Percentiles rank a stretch among this genome's conserved stretches.
These are phyloP conservation scores for Scotopteryx bipunctaria DNA, from an alignment of 2,888 invertebrate species.

Conservation along the genomic window DNA sequence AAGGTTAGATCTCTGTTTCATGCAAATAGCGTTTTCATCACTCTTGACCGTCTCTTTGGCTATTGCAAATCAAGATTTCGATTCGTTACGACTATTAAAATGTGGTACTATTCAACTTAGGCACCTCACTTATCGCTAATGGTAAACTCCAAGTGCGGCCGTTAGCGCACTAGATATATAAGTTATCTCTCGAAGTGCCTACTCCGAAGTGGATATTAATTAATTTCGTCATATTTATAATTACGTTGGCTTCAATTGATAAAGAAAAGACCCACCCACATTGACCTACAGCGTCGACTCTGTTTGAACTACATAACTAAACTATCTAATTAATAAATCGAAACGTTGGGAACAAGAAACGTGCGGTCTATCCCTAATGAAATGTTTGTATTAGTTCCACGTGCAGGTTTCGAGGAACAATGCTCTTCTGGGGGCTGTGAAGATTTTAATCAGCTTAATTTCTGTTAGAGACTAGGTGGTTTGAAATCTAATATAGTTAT, in stretches of 20 bases:
- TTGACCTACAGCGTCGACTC: slow-evolving; percentile 12
- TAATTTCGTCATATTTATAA: slow-evolving; percentile 14
- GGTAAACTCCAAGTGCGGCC: neutral
- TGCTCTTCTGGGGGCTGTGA: slow-evolving; percentile 1
- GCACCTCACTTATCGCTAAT: neutral
- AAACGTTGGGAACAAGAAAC: slow-evolving; percentile 7
- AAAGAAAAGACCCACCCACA: slow-evolving; percentile 16
- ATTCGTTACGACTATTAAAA: too few relatives aligned
- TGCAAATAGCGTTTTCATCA: too few relatives aligned
- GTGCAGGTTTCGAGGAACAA: slow-evolving; percentile 9
- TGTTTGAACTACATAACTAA: slow-evolving; percentile 13
- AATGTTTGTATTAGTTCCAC: slow-evolving; percentile 12
- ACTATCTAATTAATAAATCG: slow-evolving; percentile 8
- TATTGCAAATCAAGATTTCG: too few relatives aligned
- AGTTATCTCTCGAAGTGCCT: slow-evolving; percentile 4
- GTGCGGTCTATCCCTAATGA: slow-evolving; percentile 6
- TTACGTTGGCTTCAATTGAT: slow-evolving; percentile 7
- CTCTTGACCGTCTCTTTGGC: too few relatives aligned
- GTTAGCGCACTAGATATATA: neutral
- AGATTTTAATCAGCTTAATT: too few relatives aligned
- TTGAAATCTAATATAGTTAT: too few relatives aligned
- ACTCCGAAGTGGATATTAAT: slow-evolving; percentile 4
- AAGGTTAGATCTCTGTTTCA: too few relatives aligned
- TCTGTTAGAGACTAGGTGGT: too few relatives aligned
- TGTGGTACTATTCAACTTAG: neutral